Evolutionary conservation across 2,888 invertebrate species (phyloP).

Genomic region (Dioctria linearis): DNA sequence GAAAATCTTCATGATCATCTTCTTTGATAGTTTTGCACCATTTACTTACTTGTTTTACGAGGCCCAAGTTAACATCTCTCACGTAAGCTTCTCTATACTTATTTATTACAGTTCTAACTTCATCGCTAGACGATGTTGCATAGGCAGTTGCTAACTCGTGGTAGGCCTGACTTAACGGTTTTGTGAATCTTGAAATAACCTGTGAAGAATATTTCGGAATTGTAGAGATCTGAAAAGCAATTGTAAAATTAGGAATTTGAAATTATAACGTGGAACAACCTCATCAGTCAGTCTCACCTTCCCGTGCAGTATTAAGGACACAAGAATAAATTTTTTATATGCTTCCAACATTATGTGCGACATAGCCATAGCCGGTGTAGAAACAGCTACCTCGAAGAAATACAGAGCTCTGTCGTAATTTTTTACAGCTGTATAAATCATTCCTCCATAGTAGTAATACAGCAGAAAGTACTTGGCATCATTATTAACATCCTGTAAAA

Average conservation of each 20-base stretch:
- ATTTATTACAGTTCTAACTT: constrained; percentile 78
- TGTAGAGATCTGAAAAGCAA: constrained; percentile 71
- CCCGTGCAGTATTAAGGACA: constrained; percentile 92
- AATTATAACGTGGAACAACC: not conserved
- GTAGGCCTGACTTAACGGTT: constrained; percentile 89
- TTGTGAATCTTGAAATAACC: constrained; percentile 88
- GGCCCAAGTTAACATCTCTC: constrained; percentile 84
- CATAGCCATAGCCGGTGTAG: constrained; percentile 94
- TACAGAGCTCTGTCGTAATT: constrained; percentile 94
- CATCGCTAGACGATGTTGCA: constrained; percentile 80
- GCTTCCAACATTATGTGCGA: constrained; percentile 98
- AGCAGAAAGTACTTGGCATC: constrained; percentile 83
- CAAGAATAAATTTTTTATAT: constrained; percentile 95
- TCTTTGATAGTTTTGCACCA: no score
- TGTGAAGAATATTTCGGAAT: constrained; percentile 95
- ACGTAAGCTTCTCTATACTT: constrained; percentile 88
- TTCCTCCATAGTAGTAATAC: constrained; percentile 97
- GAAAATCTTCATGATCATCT: no score
- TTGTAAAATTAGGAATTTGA: not conserved
- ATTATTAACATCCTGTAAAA: constrained; percentile 77
- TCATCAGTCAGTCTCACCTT: constrained; percentile 75
- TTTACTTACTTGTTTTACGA: constrained; percentile 79
- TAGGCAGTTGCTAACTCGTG: constrained; percentile 91
- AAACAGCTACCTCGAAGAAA: constrained; percentile 96
- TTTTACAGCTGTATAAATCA: constrained; percentile 95